phyloP scores from a whole-genome alignment of 2,797 vertebrate species.

The Cichlasoma orientale region DNA sequence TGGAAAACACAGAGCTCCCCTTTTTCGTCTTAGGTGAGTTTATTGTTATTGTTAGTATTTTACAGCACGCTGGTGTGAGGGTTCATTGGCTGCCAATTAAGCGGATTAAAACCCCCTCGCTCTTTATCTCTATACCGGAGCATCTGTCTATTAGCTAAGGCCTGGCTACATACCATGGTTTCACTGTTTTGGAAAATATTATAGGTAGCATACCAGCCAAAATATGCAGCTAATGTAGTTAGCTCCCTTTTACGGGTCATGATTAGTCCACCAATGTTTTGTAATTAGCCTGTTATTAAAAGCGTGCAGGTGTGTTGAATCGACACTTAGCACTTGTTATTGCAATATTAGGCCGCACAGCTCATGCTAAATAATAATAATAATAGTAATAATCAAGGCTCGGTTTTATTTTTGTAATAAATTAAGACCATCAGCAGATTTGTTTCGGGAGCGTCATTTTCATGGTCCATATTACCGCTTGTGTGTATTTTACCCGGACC shows the following conservation, averaged over 20 bases:
- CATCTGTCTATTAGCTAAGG: slow-evolving; percentile 58
- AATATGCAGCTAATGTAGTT: too few species aligned
- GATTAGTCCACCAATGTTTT: background rate
- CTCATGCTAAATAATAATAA: slow-evolving; percentile 32
- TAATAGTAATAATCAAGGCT: too few species aligned
- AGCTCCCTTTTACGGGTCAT: background rate
- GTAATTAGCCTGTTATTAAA: slow-evolving; percentile 3
- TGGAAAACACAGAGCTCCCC: slow-evolving; percentile 98
- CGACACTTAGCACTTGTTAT: slow-evolving; percentile 5
- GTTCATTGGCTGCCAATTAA: slow-evolving; percentile 12
- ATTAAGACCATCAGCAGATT: background rate
- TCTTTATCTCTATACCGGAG: slow-evolving; percentile 10
- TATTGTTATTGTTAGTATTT: background rate
- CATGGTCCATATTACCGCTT: background rate
- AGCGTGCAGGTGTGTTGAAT: background rate
- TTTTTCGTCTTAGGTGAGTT: slow-evolving; percentile 96
- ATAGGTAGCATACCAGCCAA: rapidly evolving
- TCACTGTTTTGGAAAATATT: background rate
- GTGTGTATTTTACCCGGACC: too few species aligned
- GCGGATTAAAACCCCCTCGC: background rate
- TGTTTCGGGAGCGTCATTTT: rapidly evolving
- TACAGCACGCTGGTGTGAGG: background rate
- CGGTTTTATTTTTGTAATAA: rapidly evolving
- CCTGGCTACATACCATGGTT: slow-evolving; percentile 34
- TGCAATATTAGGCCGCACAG: slow-evolving; percentile 46